These are phyloP conservation scores for Drosophila parvula DNA, from an alignment of 1,140 invertebrate species.

Conservation along the genomic window DNA sequence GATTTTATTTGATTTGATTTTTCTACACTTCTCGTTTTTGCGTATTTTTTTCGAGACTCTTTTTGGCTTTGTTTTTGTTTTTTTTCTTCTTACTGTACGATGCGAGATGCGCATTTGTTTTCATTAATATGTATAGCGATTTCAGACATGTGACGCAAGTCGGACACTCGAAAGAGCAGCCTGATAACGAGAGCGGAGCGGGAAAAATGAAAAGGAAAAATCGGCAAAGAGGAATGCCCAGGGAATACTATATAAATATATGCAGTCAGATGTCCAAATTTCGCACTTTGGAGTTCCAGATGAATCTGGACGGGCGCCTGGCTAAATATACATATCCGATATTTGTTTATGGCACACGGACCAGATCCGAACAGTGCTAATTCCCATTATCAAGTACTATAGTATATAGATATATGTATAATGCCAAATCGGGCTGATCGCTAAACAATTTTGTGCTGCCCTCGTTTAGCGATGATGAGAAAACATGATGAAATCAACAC, in stretches of 20 bases:
- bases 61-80: slow-evolving; percentile 16
- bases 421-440: slow-evolving; percentile 16
- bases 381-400: slow-evolving; percentile 52
- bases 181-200: slow-evolving; percentile 32
- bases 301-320: slow-evolving; percentile 21
- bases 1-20: slow-evolving; percentile 41
- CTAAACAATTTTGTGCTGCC: slow-evolving; percentile 64
- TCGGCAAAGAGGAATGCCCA: slow-evolving; percentile 35
- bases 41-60: neutral
- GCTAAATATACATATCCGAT: slow-evolving; percentile 29
- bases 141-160: slow-evolving; percentile 54
- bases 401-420: slow-evolving; percentile 16
- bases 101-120: slow-evolving; percentile 53
- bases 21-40: slow-evolving; percentile 22
- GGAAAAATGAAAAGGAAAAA: slow-evolving; percentile 17
- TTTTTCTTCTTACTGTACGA: no score
- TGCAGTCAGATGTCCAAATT: slow-evolving; percentile 20
- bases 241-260: slow-evolving; percentile 4
- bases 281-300: slow-evolving; percentile 29
- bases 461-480: slow-evolving; percentile 51
- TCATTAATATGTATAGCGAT: slow-evolving; percentile 42
- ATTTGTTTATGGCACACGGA: slow-evolving; percentile 32
- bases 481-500: slow-evolving; percentile 6
- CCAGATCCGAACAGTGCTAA: slow-evolving; percentile 58
- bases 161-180: slow-evolving; percentile 15